Percentiles rank a stretch among this genome's conserved stretches.
These are phyloP conservation scores for Pachypanchax playfairii DNA, from an alignment of 2,113 vertebrate species.

Conservation along the genomic window DNA sequence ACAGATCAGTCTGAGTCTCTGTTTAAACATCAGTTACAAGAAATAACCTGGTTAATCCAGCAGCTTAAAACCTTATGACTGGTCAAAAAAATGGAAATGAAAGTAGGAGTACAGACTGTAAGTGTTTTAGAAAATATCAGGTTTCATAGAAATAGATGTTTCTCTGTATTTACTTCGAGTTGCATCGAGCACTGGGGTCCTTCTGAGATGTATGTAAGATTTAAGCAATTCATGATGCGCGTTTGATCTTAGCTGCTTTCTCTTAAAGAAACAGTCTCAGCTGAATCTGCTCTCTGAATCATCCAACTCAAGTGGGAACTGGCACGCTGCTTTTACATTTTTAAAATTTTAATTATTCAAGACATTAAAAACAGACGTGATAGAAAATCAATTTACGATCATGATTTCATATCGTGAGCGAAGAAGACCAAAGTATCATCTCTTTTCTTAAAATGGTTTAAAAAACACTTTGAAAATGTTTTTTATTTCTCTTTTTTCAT, in stretches of 20 bases:
- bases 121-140: not conserved
- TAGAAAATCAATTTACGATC: not conserved
- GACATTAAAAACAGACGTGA: not conserved
- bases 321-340: constrained; percentile 23
- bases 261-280: not conserved
- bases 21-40: constrained; percentile 20
- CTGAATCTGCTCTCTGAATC: constrained; percentile 7
- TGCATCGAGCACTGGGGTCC: not conserved
- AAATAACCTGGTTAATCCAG: not conserved
- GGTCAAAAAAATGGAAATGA: constrained; percentile 39
- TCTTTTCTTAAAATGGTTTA: too few relatives aligned
- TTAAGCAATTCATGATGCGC: not conserved
- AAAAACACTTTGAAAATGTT: too few relatives aligned
- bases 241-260: constrained; percentile 13
- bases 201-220: constrained; percentile 11
- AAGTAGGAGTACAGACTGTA: constrained; percentile 10
- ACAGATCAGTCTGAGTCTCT: constrained; percentile 11
- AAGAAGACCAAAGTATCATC: not conserved
- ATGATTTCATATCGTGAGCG: not conserved
- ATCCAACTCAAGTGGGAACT: constrained; percentile 14
- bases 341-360: constrained; percentile 5
- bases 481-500: too few relatives aligned
- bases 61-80: constrained; percentile 28
- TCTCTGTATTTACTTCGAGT: not conserved
- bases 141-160: not conserved